Percentiles rank a stretch among this genome's conserved stretches.
Conservation (phyloP, 2,113 vertebrate genomes). For the Colistium nudipinnis region DNA sequence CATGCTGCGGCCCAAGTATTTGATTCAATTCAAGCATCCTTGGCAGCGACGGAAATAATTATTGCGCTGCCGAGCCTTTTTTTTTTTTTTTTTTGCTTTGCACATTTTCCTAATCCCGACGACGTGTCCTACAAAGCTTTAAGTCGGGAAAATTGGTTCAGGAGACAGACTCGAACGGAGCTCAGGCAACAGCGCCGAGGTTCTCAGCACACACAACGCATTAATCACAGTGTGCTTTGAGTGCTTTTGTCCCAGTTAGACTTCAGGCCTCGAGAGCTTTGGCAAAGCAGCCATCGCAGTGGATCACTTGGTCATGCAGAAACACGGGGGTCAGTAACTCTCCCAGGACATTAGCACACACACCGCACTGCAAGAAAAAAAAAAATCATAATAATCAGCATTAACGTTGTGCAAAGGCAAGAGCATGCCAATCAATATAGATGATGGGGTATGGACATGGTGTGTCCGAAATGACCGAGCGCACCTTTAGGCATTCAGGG, state of each 20-base stretch:
- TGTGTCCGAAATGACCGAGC: slow-evolving; percentile 10
- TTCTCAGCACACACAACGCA: slow-evolving; percentile 26
- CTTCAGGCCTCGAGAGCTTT: slow-evolving; percentile 5
- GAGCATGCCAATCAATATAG: slow-evolving; percentile 1
- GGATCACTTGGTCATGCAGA: slow-evolving; percentile 46
- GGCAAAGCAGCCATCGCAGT: slow-evolving; percentile 67
- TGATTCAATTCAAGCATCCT: slow-evolving; percentile 20
- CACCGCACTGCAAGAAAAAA: slow-evolving; percentile 68
- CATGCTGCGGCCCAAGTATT: slow-evolving; percentile 4
- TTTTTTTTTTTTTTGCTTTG: too few relatives aligned
- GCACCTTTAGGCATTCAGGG: slow-evolving; percentile 71
- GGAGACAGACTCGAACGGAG: slow-evolving; percentile 1
- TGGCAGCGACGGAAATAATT: neutral
- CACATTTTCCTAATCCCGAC: slow-evolving; percentile 10
- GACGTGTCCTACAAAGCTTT: neutral
- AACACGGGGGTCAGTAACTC: slow-evolving; percentile 68
- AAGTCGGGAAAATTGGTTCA: neutral
- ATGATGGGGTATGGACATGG: neutral
- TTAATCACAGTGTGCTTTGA: slow-evolving; percentile 31
- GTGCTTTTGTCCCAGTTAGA: slow-evolving; percentile 34
- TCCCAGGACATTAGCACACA: slow-evolving; percentile 63
- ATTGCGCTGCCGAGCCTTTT: neutral
- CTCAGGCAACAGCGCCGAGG: neutral
- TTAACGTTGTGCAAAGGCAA: slow-evolving; percentile 1
- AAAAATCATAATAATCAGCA: slow-evolving; percentile 5